phyloP scores from a whole-genome alignment of 2,797 vertebrate species.

The Sebastes matsubarae region DNA sequence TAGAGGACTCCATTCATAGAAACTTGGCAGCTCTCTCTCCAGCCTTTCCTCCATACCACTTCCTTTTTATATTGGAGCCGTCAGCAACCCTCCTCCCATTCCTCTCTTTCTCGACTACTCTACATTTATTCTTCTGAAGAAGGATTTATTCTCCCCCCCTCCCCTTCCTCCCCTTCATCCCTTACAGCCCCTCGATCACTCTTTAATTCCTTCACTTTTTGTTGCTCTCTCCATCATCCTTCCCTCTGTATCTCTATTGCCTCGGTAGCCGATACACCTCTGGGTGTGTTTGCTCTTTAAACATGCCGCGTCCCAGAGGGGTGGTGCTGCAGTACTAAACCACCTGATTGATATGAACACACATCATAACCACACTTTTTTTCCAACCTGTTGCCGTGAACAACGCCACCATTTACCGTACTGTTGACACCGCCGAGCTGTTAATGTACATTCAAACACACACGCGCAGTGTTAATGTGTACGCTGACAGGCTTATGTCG shows the following conservation, averaged over 20 bases:
- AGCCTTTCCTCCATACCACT: background rate
- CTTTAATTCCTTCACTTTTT: background rate
- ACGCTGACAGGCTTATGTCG: constrained; percentile 11
- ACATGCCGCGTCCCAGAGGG: background rate
- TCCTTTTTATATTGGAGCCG: background rate
- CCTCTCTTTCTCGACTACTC: background rate
- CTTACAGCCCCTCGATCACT: background rate
- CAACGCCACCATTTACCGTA: constrained; percentile 1
- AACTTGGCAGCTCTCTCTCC: constrained; percentile 14
- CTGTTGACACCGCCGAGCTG: background rate
- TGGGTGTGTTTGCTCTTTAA: constrained; percentile 23
- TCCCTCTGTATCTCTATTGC: background rate
- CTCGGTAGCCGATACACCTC: background rate
- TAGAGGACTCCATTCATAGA: constrained; percentile 29
- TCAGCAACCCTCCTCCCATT: background rate
- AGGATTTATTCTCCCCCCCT: too few species aligned
- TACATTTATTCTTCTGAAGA: background rate
- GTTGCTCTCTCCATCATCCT: background rate
- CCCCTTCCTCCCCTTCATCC: background rate
- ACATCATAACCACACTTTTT: background rate
- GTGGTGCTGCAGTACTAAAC: background rate
- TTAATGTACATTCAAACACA: constrained; percentile 7
- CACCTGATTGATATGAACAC: background rate
- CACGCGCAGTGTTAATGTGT: constrained; percentile 15
- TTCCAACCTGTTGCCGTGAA: background rate